Evolutionary conservation across 2,113 vertebrate genomes (phyloP).

Genomic region (Poeciliopsis prolifica): DNA sequence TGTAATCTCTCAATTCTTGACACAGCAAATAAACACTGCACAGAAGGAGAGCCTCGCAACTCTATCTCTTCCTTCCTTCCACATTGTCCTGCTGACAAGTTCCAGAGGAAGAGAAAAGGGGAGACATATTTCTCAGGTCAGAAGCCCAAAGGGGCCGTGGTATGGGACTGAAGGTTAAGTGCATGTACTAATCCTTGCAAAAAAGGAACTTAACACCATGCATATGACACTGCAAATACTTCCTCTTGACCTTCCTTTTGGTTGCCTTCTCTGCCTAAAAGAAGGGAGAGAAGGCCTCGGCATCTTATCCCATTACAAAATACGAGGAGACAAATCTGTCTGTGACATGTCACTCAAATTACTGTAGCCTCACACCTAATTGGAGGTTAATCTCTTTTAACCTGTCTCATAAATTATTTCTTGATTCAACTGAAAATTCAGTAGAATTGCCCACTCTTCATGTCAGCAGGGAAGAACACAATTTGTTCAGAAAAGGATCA

Average conservation of each 20-base stretch:
- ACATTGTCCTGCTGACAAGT: constrained; percentile 80
- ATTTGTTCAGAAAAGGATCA: constrained; percentile 27
- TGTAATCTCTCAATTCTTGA: constrained; percentile 86
- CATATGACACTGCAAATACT: constrained; percentile 48
- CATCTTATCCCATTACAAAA: constrained; percentile 35
- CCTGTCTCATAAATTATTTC: constrained; percentile 69
- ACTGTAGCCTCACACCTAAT: constrained; percentile 53
- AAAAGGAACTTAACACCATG: constrained; percentile 72
- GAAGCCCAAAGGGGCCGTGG: constrained; percentile 64
- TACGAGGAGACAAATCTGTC: constrained; percentile 24
- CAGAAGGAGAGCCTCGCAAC: constrained; percentile 76
- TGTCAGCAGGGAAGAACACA: constrained; percentile 28
- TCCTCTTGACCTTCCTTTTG: constrained; percentile 56
- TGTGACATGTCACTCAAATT: constrained; percentile 39
- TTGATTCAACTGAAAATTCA: constrained; percentile 53
- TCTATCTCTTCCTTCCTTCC: constrained; percentile 83
- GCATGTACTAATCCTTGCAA: constrained; percentile 67
- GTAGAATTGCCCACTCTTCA: constrained; percentile 23
- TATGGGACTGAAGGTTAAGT: constrained; percentile 77
- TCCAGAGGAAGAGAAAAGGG: constrained; percentile 66
- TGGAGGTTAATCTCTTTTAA: constrained; percentile 64
- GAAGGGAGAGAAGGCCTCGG: too few species aligned
- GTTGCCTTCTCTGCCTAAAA: constrained; percentile 9
- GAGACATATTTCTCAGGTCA: constrained; percentile 71
- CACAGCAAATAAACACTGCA: constrained; percentile 84